phyloP scores from a whole-genome alignment of 1,140 invertebrate genomes.

The Drosophila mayri region DNA sequence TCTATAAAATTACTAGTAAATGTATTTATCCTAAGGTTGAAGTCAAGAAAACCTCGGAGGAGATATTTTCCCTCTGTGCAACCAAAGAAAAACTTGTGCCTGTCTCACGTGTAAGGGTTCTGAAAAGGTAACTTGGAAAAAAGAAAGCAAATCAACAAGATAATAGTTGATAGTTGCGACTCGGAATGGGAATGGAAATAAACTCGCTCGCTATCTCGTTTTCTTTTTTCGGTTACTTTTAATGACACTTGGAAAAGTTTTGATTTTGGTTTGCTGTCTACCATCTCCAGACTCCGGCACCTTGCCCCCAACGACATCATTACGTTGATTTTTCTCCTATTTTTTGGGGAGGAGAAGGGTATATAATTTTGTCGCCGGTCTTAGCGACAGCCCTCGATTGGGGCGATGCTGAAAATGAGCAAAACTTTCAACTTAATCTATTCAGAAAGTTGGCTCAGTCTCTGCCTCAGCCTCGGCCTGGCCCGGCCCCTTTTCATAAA shows the following conservation, averaged over 20 bases:
- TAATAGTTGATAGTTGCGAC: constrained; percentile 61
- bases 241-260: constrained; percentile 82
- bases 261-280: constrained; percentile 67
- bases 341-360: constrained; percentile 3
- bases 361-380: constrained; percentile 55
- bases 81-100: constrained; percentile 18
- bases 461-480: constrained; percentile 5
- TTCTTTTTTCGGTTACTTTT: constrained; percentile 67
- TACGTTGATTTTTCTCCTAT: constrained; percentile 65
- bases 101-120: constrained; percentile 18
- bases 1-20: not conserved
- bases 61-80: not conserved
- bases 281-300: constrained; percentile 39
- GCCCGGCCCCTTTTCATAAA: constrained; percentile 69
- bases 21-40: not conserved
- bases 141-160: constrained; percentile 62
- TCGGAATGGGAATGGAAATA: constrained; percentile 46
- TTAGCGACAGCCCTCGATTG: constrained; percentile 56
- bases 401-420: constrained; percentile 79
- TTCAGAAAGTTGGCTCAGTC: constrained; percentile 76
- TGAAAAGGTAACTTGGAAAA: constrained; percentile 22
- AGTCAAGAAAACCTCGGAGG: fast-evolving
- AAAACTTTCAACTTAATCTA: constrained; percentile 83
- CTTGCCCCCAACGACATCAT: constrained; percentile 62
- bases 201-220: constrained; percentile 38